Evolutionary conservation across 2,888 invertebrate genomes (phyloP).

Genomic region (Sympetrum striolatum): DNA sequence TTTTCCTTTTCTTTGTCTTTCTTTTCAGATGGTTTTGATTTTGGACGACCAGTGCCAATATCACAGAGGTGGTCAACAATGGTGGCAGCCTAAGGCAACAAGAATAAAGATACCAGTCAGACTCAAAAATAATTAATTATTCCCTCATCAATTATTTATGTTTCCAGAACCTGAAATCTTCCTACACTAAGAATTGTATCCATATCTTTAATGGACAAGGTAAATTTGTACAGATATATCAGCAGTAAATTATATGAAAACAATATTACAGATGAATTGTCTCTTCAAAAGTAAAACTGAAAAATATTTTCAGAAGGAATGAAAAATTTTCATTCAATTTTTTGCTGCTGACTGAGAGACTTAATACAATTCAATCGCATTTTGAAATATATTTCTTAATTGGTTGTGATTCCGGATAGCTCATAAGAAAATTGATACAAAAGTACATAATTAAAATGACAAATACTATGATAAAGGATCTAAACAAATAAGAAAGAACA

Average conservation of each 20-base stretch:
- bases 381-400: too few species aligned
- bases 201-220: not conserved
- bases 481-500: not conserved
- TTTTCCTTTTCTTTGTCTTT: not conserved
- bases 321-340: too few species aligned
- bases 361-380: too few species aligned
- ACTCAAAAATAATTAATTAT: not conserved
- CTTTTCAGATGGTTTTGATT: constrained; percentile 45
- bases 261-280: too few species aligned
- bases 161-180: too few species aligned
- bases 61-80: constrained; percentile 58
- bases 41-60: constrained; percentile 45
- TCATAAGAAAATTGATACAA: not conserved
- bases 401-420: not conserved
- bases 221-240: not conserved
- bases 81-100: constrained; percentile 62
- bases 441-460: too few species aligned
- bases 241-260: too few species aligned
- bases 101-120: not conserved
- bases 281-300: too few species aligned
- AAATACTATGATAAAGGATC: not conserved
- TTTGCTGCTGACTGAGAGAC: too few species aligned
- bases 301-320: too few species aligned
- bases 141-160: not conserved
- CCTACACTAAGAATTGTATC: not conserved